These are phyloP conservation scores for Desmodus rotundus DNA, from an alignment of 2,113 vertebrate genomes.

Conservation along the genomic window DNA sequence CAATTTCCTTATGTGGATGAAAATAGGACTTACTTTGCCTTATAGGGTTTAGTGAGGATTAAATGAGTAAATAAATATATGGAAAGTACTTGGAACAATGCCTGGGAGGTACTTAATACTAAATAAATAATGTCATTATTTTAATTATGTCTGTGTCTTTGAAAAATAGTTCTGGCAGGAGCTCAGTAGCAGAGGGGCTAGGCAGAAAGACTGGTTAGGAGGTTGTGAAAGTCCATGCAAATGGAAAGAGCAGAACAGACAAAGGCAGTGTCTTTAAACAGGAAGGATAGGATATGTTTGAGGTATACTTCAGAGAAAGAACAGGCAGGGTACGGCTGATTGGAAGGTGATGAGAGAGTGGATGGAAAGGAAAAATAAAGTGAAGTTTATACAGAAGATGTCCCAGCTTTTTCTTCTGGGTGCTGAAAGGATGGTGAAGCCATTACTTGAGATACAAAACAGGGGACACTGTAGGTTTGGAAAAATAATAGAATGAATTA, in stretches of 20 bases:
- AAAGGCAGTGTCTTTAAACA: background rate
- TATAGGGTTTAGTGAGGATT: background rate
- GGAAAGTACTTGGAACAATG: background rate
- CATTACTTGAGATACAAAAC: background rate
- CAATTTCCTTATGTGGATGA: background rate
- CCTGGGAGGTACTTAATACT: background rate
- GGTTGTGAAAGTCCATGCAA: background rate
- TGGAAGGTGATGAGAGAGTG: background rate
- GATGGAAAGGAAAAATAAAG: background rate
- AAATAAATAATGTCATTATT: slow-evolving; percentile 22
- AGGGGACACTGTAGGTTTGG: background rate
- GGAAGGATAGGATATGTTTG: background rate
- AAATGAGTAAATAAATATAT: slow-evolving; percentile 27
- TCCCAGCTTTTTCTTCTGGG: background rate
- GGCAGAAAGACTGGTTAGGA: background rate
- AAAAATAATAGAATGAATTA: background rate
- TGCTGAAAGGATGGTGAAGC: background rate
- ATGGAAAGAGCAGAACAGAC: background rate
- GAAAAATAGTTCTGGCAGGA: background rate
- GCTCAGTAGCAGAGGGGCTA: background rate
- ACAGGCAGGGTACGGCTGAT: background rate
- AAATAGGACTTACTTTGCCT: background rate
- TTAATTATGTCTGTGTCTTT: slow-evolving; percentile 2
- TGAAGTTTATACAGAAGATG: background rate
- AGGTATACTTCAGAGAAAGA: background rate